Evolutionary conservation across 2,888 invertebrate species (phyloP).

Genomic region (Ferdinandea cuprea): DNA sequence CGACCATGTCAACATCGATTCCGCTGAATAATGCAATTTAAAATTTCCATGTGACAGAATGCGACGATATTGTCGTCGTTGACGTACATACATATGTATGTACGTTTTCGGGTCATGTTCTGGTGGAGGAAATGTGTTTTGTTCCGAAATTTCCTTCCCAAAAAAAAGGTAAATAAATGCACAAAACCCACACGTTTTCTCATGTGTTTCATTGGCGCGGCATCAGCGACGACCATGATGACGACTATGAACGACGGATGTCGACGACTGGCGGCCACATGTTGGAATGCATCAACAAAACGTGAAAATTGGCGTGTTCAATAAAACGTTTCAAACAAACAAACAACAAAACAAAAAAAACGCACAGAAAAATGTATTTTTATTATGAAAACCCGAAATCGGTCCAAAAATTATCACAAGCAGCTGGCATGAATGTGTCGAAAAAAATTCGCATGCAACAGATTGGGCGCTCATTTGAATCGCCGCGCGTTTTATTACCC

Average conservation of each 20-base stretch:
- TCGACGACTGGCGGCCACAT: conserved; percentile 72
- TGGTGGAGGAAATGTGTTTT: conserved; percentile 24
- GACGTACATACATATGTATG: too few relatives aligned
- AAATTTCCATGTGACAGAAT: conserved; percentile 60
- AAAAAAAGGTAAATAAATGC: neutral
- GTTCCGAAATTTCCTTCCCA: conserved; percentile 19
- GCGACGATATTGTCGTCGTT: conserved; percentile 10
- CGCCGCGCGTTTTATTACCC: conserved; percentile 68
- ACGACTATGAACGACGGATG: conserved; percentile 25
- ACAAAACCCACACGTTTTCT: conserved; percentile 26
- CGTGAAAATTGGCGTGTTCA: conserved; percentile 69
- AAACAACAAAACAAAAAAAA: conserved; percentile 17
- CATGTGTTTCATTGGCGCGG: conserved; percentile 51
- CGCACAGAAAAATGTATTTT: conserved; percentile 6
- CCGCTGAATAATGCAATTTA: conserved; percentile 64
- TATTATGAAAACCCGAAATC: conserved; percentile 48
- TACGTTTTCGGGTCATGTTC: conserved; percentile 35
- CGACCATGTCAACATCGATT: conserved; percentile 72
- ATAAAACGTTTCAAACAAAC: conserved; percentile 49
- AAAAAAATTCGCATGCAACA: conserved; percentile 65
- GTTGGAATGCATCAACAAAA: conserved; percentile 74
- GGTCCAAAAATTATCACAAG: conserved; percentile 35
- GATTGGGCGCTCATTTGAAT: conserved; percentile 3
- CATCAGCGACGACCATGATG: conserved; percentile 18
- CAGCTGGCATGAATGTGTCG: conserved; percentile 66